Conservation (phyloP, 2,113 vertebrate genomes). For the Hippopotamus amphibius region DNA sequence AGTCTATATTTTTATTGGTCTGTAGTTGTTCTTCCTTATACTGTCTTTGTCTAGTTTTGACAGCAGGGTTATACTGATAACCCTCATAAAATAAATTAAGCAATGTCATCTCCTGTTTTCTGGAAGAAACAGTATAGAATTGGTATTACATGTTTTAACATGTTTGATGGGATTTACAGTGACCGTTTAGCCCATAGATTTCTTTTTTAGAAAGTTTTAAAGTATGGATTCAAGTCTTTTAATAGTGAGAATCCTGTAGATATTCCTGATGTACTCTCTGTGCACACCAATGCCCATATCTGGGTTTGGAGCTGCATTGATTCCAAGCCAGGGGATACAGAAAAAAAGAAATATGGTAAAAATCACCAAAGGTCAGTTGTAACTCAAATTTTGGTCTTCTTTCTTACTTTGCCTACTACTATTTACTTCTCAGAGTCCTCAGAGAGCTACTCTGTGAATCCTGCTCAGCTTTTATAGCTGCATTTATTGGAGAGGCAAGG, state of each 20-base stretch:
- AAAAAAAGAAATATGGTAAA: neutral
- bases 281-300: neutral
- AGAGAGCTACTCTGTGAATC: neutral
- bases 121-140: neutral
- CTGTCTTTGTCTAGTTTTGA: neutral
- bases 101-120: neutral
- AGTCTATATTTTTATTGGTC: neutral
- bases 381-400: neutral
- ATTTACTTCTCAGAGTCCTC: neutral
- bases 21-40: neutral
- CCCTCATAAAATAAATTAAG: neutral
- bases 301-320: neutral
- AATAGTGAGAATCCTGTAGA: neutral
- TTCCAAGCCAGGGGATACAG: neutral
- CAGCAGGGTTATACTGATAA: neutral
- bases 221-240: neutral
- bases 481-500: neutral
- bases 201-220: neutral
- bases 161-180: neutral
- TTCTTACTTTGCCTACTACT: neutral
- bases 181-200: neutral
- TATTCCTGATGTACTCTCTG: neutral
- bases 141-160: neutral
- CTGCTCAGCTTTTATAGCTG: neutral
- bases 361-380: neutral